Conservation (phyloP, 2,113 vertebrate species). For the Bubalus kerabau region DNA sequence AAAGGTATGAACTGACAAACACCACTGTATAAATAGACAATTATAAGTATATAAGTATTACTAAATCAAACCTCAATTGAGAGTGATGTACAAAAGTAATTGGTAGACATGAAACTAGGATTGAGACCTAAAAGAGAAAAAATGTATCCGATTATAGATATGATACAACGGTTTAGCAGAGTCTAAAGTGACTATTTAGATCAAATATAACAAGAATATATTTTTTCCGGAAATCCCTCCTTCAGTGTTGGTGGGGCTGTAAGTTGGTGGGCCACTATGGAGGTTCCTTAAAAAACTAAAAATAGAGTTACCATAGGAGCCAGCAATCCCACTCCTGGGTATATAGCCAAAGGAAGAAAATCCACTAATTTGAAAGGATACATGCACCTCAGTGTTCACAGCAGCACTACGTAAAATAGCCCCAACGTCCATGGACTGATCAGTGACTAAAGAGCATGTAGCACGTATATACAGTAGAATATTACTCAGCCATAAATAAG, state of each 20-base stretch:
- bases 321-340: neutral
- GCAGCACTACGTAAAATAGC: neutral
- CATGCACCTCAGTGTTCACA: neutral
- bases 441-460: fast-evolving
- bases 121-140: neutral
- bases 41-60: neutral
- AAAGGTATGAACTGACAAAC: neutral
- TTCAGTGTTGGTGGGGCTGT: neutral
- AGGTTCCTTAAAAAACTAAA: neutral
- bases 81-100: neutral
- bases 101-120: neutral
- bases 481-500: neutral
- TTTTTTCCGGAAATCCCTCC: neutral
- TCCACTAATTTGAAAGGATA: neutral
- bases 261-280: neutral
- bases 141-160: neutral
- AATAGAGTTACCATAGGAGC: fast-evolving
- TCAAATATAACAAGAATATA: neutral
- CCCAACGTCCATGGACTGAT: neutral
- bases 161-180: neutral
- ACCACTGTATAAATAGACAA: no score
- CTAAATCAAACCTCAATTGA: neutral
- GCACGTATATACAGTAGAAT: fast-evolving
- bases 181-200: neutral
- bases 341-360: neutral